Evolutionary conservation across 2,113 vertebrate genomes (phyloP), one percentile per base, ranked within the genome.

Genomic region (Pardalotus punctatus): DNA sequence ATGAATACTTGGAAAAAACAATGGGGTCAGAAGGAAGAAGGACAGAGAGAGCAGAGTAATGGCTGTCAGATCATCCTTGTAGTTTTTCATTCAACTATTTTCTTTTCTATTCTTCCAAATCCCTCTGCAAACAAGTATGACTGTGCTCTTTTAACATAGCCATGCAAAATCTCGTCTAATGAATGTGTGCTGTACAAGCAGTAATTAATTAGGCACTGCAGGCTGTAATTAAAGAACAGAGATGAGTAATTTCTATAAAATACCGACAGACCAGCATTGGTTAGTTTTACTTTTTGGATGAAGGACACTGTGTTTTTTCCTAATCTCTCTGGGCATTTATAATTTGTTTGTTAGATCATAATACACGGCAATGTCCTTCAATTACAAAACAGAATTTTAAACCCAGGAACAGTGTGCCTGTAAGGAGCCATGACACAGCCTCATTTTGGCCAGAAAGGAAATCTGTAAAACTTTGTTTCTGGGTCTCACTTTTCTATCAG

Each of bases 231-330:
- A 78, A 96, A 93, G 50, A 89, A 91, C 57, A 90, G 51, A 95
- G 80, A 47, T 36, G 66, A 93, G 81, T 95, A 77, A 94, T 93
- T 96, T 95, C 78, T 97, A 7, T 89, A 69, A 93, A 62, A 29
- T 81, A 76, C 48, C 82, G 65, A 90, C 90, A 92, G 79, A 90
- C 56, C 87, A 86, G 73, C 96, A 89, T 84, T 96, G 86, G 91
- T 94, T 94, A 93, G 84, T 97, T 97, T 97, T 94, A 91, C 72
- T 96, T 96, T 96, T 96, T 92, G 86, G 80, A 86, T 93, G 74
- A 97, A 82, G 71, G 28, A 43, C 51, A 19, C 85, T 85, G 60
- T 93, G 36, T 85, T 95, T 97, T 97, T 96, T 90, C 86, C 79
- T 96, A 65, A 94, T 96, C 81, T 91, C 58, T 94, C 43, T 89